Base-by-base conservation (phyloP, 2,113 vertebrate genomes). In the Pycnonotus jocosus region DNA sequence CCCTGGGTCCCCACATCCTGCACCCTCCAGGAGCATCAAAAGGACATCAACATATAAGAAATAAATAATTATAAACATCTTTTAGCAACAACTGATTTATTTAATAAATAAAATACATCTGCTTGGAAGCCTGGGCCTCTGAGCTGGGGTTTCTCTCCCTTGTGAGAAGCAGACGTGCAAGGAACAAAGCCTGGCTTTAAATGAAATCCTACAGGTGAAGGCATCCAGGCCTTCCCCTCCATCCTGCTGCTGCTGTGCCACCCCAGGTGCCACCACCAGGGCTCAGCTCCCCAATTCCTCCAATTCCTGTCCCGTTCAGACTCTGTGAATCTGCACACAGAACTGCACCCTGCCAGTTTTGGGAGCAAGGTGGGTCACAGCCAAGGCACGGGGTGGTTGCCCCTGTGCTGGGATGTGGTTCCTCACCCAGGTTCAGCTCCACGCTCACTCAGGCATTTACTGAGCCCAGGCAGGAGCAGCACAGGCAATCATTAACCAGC, bases 341-440 rank as follows among this genome's bases (percentile, higher is more conserved):
- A n/a, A n/a, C n/a, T n/a, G n/a, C 6, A 0, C 56, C 10, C 6
- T 18, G 17, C 14, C 0, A 1, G 2, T 28, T 40, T 22, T 2
- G 19, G 69, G 47, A 62, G 57, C 30, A 13, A 44, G 21, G 0
- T 2, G 10, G 24, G 15, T 7, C 38, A 73, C 51, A 7, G 2
- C 61, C 19, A 28, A 11, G 0, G 0, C 0, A 0, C 42, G 22
- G n/a, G n/a, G n/a, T n/a, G n/a, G 64, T n/a, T 25, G 47, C 65
- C 37, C 5, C 53, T 10, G 72, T 7, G 40, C 50, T 0, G 6
- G 62, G 80, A 47, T 30, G 71, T 0, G 6, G 19, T 60, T 15
- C 42, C 44, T 4, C 1, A 1, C 17, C 35, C 81, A 10, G 69
- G 15, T 2, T 35, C 5, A 2, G 58, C 88, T 81, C 88, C 0